Evolutionary conservation across 2,888 invertebrate genomes (phyloP), one percentile per base, ranked within the genome.

Genomic region (Dryococelus australis): DNA sequence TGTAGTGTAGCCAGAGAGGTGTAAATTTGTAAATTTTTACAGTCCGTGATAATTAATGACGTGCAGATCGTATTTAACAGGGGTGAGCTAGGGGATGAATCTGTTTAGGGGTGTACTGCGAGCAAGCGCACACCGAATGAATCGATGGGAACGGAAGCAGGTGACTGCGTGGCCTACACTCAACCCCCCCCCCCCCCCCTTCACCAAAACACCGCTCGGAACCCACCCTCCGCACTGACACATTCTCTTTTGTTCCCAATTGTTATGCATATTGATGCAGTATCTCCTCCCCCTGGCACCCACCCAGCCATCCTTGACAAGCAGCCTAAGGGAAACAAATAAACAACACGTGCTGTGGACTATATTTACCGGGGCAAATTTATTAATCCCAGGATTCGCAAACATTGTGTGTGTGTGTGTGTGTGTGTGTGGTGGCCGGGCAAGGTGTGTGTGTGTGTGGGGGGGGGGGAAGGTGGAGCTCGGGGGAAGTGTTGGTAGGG

Each of bases 261-360:
- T 87, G 86, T 87, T 87, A 85, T 88, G 88, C 87, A 86, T 87
- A 87, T 88, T 88, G 87, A 87, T 86, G 87, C 87, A 78, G 84
- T 87, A 87, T 85, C 87, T 83, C 85, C 85, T 84, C 87, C 79
- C 79, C 80, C 83, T 20, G n/a, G 12, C 83, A 35, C 83, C 83
- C 27, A 83, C 8, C 83, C 83, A 12, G 6, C 28, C 43, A 43
- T 20, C 83, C 28, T 28, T 83, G 83, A 83, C 83, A 83, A 86
- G 27, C 47, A 53, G 53, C 87, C 78, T 27, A 20, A 28, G 83
- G 83, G 78, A 43, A 86, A 81, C 53, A 87, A 87, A 87, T 84
- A 84, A 47, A 65, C 78, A 84, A 83, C 87, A 87, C 87, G 78
- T 85, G 86, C 43, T 87, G 78, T 28, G 16, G n/a, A 47, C 53